Base-by-base conservation (phyloP, 1,140 invertebrate genomes). In the Gonioctena quinquepunctata region DNA sequence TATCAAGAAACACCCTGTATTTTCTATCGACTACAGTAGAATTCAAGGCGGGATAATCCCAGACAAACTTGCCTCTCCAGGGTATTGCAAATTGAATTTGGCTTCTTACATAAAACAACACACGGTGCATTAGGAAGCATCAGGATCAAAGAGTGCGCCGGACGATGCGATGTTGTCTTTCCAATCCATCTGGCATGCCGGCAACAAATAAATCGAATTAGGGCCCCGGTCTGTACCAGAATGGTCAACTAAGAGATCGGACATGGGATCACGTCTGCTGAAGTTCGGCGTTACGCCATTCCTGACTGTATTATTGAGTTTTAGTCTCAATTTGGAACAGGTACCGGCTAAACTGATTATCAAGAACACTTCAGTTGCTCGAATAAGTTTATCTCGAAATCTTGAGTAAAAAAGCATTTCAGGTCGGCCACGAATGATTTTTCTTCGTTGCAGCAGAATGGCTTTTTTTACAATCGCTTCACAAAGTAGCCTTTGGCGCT, bases 131-230 rank as follows among this genome's bases (percentile, higher is more conserved):
- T 73, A 75, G 76, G 70, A 75, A 71, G 54, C 74, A 69, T 42
- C 65, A 57, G 67, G 74, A 79, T 79, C 77, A 79, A 79, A 78
- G 73, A 70, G 70, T 27, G 69, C 62, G 62, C 73, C 57, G 25
- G 33, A 54, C 23, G 63, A 69, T 63, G 72, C 72, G 74, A 75
- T 73, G 69, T 77, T 79, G 74, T 79, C 76, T 78, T 78, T 79
- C 73, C 78, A 71, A 74, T 75, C 76, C 78, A 78, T 79, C 76
- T 76, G 74, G 68, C 72, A 69, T 56, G 72, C 56, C 33, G 33
- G 33, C 33, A 70, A 66, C 69, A 76, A 72, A 74, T 72, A 79
- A 79, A 79, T 79, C 66, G 75, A 79, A 79, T 79, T 79, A 79
- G 65, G 54, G 54, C 7, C 50, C 23, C 62, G 66, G 59, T 71